Base-by-base conservation (phyloP, 2,888 invertebrate species). In the Galeopsomyia nigrocyanea region DNA sequence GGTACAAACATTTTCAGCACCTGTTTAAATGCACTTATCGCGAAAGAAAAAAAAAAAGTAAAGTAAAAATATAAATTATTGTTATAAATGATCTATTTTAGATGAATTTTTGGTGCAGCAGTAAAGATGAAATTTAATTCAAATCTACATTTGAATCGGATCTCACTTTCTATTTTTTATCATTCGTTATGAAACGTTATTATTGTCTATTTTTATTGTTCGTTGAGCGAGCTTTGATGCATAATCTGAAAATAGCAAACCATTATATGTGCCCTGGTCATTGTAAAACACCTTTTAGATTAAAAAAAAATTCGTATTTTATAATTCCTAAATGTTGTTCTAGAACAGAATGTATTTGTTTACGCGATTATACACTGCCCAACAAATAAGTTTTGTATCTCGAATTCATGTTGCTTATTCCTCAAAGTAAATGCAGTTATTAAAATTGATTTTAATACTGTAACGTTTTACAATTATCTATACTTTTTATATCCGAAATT, bases 341-440 rank as follows among this genome's bases (percentile, higher is more conserved):
- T 26, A 63, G 53, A 69, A 21, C 26, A 22, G 7, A 60, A 60
- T 63, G 39, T 39, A 60, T 60, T 71, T 65, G 53, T 68, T 66
- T 68, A 64, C 61, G 62, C 31, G n/a, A 74, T 68, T 70, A 66
- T 64, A 56, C 68, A 68, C 68, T 74, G 71, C 71, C 68, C 68
- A 66, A 66, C 5, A 62, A 62, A 71, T 74, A 39, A 66, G 68
- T 64, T 65, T 71, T 71, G 53, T 65, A 71, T 56, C 47, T 66
- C 51, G 22, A 64, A 68, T 68, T 49, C 58, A 69, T 21, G 57
- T 70, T 70, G 39, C 57, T 70, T 66, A 70, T 63, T 70, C 16
- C 46, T 57, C 49, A 63, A 57, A 71, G 5, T 53, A 51, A 68
- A 67, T 70, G 47, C 47, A 69, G 47, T 57, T 67, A 67, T 67